Evolutionary conservation across 2,113 vertebrate genomes (phyloP), one percentile per base, ranked within the genome.

Genomic region (Speoplatyrhinus poulsoni): DNA sequence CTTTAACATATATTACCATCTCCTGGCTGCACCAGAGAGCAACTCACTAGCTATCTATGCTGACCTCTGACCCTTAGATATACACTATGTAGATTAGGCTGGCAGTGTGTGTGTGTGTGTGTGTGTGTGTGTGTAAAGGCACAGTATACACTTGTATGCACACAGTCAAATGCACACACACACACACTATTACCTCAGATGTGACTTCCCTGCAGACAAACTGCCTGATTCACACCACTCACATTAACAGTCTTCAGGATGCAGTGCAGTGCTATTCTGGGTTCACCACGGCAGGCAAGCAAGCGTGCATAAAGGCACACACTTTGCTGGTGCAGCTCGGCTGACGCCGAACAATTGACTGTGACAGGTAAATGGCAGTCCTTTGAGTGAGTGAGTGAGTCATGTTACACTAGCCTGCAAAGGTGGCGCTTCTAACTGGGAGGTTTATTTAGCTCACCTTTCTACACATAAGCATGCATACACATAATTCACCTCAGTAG

Each of bases 1-100:
- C 67, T 82, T 87, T 82, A 76, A 9, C 76, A 82, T 82, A 72
- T 48, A 84, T 84, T 82, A 81, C 9, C 84, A 82, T 85, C 63
- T 52, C 17, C 59, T 67, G 9, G 67, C 67, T 16, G 55, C 67
- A 49, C 16, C 50, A 9, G n/a, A 15, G 65, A 19, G 11, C 11
- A 13, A 67, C 16, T n/a, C 36, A 13, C 12, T 68, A 67, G 62
- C 55, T 78, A 67, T 59, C 41, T 66, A 53, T 75, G 46, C 72
- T 49, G 33, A 3, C 41, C 2, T 17, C 64, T 50, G 49, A 46
- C 9, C 69, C 72, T 12, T 79, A 69, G 75, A 68, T 78, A 50
- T 65, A 80, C 82, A 63, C 47, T 60, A 77, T 82, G 64, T 41
- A 75, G 75, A 84, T 83, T 60, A 12, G 26, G 9, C 26, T 26